These are phyloP conservation scores for Littorina saxatilis DNA, from an alignment of 1,140 invertebrate species.

Conservation along the genomic window DNA sequence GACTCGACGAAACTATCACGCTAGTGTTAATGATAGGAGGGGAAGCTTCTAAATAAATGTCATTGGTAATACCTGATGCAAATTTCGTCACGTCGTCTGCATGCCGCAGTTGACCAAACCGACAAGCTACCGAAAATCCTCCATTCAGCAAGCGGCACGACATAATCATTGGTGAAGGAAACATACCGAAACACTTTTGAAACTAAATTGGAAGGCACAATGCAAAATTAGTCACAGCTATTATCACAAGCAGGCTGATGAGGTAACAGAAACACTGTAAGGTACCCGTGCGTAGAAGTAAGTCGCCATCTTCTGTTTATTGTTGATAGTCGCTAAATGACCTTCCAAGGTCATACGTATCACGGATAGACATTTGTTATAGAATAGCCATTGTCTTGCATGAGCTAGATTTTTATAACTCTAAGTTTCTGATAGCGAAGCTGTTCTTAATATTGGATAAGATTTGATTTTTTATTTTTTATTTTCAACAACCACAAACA, in stretches of 20 bases:
- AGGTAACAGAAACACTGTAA: not conserved
- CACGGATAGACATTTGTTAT: not conserved
- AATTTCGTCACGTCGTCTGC: constrained; percentile 38
- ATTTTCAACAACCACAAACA: not conserved
- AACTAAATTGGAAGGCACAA: too few species aligned
- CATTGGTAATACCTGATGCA: constrained; percentile 12
- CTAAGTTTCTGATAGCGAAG: not conserved
- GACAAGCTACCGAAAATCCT: too few species aligned
- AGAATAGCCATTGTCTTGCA: not conserved
- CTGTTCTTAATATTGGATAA: not conserved
- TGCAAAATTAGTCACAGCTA: too few species aligned
- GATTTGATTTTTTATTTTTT: not conserved
- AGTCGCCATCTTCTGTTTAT: not conserved
- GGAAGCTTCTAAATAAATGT: too few species aligned
- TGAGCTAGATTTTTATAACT: not conserved
- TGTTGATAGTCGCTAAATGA: not conserved
- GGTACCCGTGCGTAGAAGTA: not conserved
- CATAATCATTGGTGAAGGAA: not conserved
- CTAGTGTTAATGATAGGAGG: too few species aligned
- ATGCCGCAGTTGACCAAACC: not conserved
- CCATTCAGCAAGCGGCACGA: not conserved
- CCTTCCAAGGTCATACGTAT: constrained; percentile 8
- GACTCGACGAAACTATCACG: too few species aligned
- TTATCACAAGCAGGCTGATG: too few species aligned
- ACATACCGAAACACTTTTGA: not conserved